phyloP scores from a whole-genome alignment of 2,113 vertebrate genomes.

The Takifugu bimaculatus region DNA sequence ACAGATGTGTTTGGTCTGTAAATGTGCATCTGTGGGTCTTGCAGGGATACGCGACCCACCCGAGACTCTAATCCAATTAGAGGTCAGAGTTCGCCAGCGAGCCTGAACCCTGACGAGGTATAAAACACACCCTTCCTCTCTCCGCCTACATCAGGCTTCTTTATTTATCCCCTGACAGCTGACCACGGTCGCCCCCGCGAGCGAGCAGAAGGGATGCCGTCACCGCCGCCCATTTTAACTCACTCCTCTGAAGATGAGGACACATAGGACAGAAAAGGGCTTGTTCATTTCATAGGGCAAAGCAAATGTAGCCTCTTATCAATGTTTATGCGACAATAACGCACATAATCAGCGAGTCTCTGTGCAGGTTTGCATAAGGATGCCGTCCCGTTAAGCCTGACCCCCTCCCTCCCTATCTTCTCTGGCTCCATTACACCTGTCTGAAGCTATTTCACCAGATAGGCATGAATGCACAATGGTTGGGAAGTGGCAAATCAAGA shows the following conservation, averaged over 20 bases:
- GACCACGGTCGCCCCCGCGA: slow-evolving; percentile 12
- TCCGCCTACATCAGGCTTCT: slow-evolving; percentile 6
- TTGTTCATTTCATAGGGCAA: no score
- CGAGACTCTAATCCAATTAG: slow-evolving; percentile 15
- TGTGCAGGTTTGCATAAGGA: slow-evolving; percentile 2
- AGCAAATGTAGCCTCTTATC: no score
- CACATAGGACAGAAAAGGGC: neutral
- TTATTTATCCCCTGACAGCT: slow-evolving; percentile 40
- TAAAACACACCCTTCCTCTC: neutral
- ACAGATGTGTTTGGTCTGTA: slow-evolving; percentile 1
- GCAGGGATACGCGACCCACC: slow-evolving; percentile 15
- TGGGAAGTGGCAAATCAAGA: slow-evolving; percentile 21
- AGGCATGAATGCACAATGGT: slow-evolving; percentile 34
- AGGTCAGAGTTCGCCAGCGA: slow-evolving; percentile 22
- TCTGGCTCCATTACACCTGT: slow-evolving; percentile 34
- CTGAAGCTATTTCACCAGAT: slow-evolving; percentile 37
- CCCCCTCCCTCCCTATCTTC: slow-evolving; percentile 23
- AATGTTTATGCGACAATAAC: no score
- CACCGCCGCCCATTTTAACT: neutral
- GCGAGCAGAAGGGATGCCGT: slow-evolving; percentile 4
- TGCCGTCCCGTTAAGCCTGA: slow-evolving; percentile 34
- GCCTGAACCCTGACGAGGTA: slow-evolving; percentile 4
- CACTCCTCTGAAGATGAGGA: neutral
- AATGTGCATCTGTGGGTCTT: slow-evolving; percentile 3
- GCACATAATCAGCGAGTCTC: neutral